Evolutionary conservation across 2,797 vertebrate species (phyloP).

Genomic region (Capromys pilorides): DNA sequence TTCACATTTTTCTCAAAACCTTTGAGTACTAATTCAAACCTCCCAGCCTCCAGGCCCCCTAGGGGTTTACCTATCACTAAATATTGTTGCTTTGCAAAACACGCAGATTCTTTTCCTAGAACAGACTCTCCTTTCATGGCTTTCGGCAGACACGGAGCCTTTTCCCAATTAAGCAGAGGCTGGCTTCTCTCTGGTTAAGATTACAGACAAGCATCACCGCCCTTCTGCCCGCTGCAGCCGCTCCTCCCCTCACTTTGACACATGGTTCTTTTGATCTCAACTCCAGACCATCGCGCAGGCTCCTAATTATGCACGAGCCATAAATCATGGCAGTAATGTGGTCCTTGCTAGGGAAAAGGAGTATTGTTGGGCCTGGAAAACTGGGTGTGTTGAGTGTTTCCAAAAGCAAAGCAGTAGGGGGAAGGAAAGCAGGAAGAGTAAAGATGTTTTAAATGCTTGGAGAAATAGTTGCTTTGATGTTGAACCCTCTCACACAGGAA

Average conservation of each 20-base stretch:
- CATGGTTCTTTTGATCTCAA: slow-evolving; percentile 77
- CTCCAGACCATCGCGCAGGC: slow-evolving; percentile 76
- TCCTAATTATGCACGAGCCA: slow-evolving; percentile 75
- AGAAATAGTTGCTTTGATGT: slow-evolving; percentile 82
- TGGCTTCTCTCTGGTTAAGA: slow-evolving; percentile 77
- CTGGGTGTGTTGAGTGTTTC: slow-evolving; percentile 73
- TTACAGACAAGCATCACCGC: slow-evolving; percentile 79
- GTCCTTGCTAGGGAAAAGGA: slow-evolving; percentile 69
- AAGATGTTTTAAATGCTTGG: slow-evolving; percentile 82
- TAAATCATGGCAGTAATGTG: slow-evolving; percentile 71
- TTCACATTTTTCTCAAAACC: slow-evolving; percentile 70
- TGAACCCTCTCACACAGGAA: slow-evolving; percentile 78
- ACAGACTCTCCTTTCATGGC: slow-evolving; percentile 66
- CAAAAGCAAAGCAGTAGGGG: slow-evolving; percentile 70
- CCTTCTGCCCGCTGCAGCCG: slow-evolving; percentile 33
- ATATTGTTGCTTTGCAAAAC: slow-evolving; percentile 79
- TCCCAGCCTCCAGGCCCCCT: slow-evolving; percentile 38
- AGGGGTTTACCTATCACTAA: slow-evolving; percentile 76
- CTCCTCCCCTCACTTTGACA: slow-evolving; percentile 72
- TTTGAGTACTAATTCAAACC: slow-evolving; percentile 77
- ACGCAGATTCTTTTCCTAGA: slow-evolving; percentile 70
- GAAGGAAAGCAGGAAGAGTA: slow-evolving; percentile 72
- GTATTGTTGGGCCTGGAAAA: slow-evolving; percentile 65
- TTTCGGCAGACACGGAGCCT: slow-evolving; percentile 73
- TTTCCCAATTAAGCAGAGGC: slow-evolving; percentile 80